Evolutionary conservation across 2,888 invertebrate species (phyloP).

Genomic region (Clostera curtula): DNA sequence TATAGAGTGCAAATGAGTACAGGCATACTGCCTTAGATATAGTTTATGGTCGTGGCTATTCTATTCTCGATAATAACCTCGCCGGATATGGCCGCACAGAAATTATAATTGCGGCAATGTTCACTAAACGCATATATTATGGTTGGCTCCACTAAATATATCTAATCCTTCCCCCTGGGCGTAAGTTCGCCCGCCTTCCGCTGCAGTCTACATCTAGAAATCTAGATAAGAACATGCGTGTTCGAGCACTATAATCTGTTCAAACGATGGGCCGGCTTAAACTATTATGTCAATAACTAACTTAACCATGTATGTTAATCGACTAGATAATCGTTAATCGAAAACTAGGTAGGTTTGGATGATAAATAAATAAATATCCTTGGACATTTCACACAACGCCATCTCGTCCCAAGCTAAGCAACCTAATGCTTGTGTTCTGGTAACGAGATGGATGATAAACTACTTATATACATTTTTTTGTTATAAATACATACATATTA

Average conservation of each 20-base stretch:
- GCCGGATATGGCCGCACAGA: conserved; percentile 16
- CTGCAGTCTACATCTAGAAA: conserved; percentile 28
- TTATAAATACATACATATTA: no score
- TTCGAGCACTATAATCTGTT: conserved; percentile 35
- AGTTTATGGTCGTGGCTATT: background rate
- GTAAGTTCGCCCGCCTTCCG: conserved; percentile 35
- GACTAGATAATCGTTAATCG: conserved; percentile 33
- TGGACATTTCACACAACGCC: no score
- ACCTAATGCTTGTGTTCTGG: no score
- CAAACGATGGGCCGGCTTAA: conserved; percentile 30
- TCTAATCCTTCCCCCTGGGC: conserved; percentile 32
- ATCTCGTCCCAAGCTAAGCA: no score
- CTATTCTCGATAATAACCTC: conserved; percentile 3
- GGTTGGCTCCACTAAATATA: conserved; percentile 17
- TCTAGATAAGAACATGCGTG: conserved; percentile 49
- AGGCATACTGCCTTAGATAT: no score
- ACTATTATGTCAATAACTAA: conserved; percentile 46
- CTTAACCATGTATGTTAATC: conserved; percentile 42
- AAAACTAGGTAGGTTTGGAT: no score
- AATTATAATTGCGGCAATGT: conserved; percentile 13
- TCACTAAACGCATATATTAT: conserved; percentile 12
- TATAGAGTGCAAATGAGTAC: no score
- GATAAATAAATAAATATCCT: no score
- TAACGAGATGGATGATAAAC: no score
- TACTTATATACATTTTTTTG: no score